Base-by-base conservation (phyloP, 1,140 invertebrate species). In the Homarus americanus region DNA sequence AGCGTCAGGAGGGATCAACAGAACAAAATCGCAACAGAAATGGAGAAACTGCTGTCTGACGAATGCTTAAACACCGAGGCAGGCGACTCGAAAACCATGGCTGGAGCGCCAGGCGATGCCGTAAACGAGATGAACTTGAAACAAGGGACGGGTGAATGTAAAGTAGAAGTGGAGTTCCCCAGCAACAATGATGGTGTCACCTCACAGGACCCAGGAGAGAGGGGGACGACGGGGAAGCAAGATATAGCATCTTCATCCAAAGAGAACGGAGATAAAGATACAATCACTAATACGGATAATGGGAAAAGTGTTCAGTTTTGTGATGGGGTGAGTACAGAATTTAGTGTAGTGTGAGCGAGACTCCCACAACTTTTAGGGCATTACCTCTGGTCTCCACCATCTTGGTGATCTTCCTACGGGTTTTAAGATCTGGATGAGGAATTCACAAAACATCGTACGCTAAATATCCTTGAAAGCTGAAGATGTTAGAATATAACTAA, bases 41-140 rank as follows among this genome's bases (percentile, higher is more conserved):
- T 87, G 86, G 86, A 87, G n/a, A 63, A 69, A 24, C 49, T 87
- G 12, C 58, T 87, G 24, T 75, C 86, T 2, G 58, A 80, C 17
- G 41, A n/a, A n/a, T 32, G 36, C 49, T 10, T 49, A 49, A 49
- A 49, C n/a, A n/a, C n/a, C n/a, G n/a, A n/a, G n/a, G n/a, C n/a
- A n/a, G n/a, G n/a, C 9, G 44, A 49, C 9, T 49, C 44, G 9
- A 49, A 49, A 17, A 10, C 9, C 17, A 49, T 17, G 0, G 2
- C 44, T 17, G 9, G 9, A 10, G 9, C 1, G 9, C 44, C 44
- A 10, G 44, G 44, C 17, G 44, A 49, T 49, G 9, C 2, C 9
- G 44, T 49, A 17, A 49, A 49, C 44, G 9, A 49, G 44, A 49
- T 12, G 44, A 49, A 49, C 9, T 9, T 10, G 44, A 49, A 49